Conservation (phyloP, 2,113 vertebrate species). For the Astur gentilis region DNA sequence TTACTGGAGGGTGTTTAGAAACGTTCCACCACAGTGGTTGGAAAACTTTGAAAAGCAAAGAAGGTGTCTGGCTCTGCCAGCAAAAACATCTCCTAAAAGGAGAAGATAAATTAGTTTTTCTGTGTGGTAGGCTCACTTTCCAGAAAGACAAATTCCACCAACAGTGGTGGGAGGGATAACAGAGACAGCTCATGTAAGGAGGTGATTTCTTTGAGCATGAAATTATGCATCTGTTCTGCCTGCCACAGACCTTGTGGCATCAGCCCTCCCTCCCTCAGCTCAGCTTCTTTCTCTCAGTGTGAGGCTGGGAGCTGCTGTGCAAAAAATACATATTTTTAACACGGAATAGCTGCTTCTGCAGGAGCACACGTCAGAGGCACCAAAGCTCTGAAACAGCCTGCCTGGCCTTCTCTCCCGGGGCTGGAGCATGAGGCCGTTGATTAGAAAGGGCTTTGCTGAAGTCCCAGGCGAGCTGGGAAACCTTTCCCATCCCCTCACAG, state of each 20-base stretch:
- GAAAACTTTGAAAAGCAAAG: constrained; percentile 1
- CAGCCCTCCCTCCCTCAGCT: neutral
- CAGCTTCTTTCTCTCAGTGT: neutral
- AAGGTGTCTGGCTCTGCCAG: neutral
- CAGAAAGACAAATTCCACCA: neutral
- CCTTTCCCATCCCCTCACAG: neutral
- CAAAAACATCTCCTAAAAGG: constrained; percentile 17
- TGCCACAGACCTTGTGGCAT: neutral
- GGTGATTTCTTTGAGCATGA: constrained; percentile 15
- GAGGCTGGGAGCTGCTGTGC: neutral
- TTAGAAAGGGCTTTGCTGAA: neutral
- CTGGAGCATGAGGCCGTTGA: neutral
- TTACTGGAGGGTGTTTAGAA: neutral
- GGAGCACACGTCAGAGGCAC: neutral
- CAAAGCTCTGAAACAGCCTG: neutral
- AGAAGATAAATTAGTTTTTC: neutral
- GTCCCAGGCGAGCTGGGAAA: neutral
- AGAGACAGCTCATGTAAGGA: neutral
- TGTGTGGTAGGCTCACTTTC: neutral
- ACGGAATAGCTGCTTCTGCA: neutral
- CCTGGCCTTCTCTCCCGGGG: neutral
- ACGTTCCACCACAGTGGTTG: neutral
- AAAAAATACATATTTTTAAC: neutral
- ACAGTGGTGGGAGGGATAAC: neutral
- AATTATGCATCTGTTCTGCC: constrained; percentile 20